Evolutionary conservation across 1,140 invertebrate species (phyloP).

Genomic region (Periplaneta americana): DNA sequence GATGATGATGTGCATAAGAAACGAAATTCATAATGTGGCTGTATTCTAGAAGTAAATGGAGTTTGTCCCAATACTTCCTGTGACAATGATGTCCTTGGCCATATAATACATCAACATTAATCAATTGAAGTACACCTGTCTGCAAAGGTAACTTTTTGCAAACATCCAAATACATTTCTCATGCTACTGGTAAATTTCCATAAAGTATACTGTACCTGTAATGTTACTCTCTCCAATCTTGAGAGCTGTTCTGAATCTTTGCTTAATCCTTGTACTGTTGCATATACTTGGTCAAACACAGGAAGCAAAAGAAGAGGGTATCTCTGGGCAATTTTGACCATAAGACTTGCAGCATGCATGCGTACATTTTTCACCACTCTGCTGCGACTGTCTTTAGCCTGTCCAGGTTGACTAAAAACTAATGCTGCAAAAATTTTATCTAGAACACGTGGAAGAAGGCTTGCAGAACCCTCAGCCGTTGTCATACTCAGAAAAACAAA

Average conservation of each 20-base stretch:
- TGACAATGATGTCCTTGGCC: too few species aligned
- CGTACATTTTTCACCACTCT: constrained; percentile 77
- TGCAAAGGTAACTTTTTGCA: too few species aligned
- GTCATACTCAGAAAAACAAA: constrained; percentile 87
- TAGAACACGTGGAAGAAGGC: constrained; percentile 61
- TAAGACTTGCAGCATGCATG: constrained; percentile 79
- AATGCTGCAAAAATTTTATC: constrained; percentile 83
- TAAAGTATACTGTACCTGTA: constrained; percentile 47
- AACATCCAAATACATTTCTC: too few species aligned
- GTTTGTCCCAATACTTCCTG: too few species aligned
- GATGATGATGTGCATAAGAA: too few species aligned
- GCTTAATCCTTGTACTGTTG: constrained; percentile 60
- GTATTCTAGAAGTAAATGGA: too few species aligned
- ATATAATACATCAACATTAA: too few species aligned
- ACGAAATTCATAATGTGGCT: too few species aligned
- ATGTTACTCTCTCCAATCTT: constrained; percentile 74
- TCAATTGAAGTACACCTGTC: too few species aligned
- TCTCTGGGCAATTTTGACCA: constrained; percentile 84
- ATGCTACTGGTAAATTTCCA: too few species aligned
- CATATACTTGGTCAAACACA: constrained; percentile 79
- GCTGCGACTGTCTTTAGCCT: constrained; percentile 56
- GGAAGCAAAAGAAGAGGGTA: constrained; percentile 78
- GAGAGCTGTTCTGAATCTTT: constrained; percentile 61
- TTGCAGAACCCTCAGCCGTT: constrained; percentile 52
- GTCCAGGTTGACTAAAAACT: constrained; percentile 59